Evolutionary conservation across 1,140 invertebrate species (phyloP), one percentile per base, ranked within the genome.

Genomic region (Orussus abietinus): DNA sequence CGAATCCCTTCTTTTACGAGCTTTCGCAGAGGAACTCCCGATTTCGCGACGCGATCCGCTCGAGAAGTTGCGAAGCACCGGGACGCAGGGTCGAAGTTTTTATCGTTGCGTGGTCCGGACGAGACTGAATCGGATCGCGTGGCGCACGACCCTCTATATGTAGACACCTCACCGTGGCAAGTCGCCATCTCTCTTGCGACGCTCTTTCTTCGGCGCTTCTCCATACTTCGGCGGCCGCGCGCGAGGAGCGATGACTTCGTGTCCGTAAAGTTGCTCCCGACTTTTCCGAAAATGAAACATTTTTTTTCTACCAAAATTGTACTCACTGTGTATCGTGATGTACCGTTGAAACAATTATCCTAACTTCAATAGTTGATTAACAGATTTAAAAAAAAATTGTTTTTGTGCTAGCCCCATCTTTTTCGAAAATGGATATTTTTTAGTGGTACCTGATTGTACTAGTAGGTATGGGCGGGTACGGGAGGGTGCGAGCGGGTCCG

Each of bases 121-220:
- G 32, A 53, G 54, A 64, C 62, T 64, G 62, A 59, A 51, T 51
- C 52, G 50, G 33, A 42, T 55, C 43, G 39, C 47, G 38, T 45
- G 38, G 38, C 41, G 46, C 34, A 47, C 51, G 49, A 49, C 45
- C 62, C 49, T 55, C 55, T 64, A 63, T 64, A 64, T 63, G 56
- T 61, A 61, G 55, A 57, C 49, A 47, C 39, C 48, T 51, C 54
- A 51, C 48, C 58, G 6, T 25, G 22, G 6, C 22, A 25, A 25
- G 22, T n/a, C n/a, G n/a, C n/a, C n/a, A n/a, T n/a, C n/a, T n/a
- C n/a, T n/a, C n/a, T n/a, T n/a, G n/a, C n/a, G n/a, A n/a, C n/a
- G n/a, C n/a, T n/a, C n/a, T n/a, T n/a, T n/a, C n/a, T n/a, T n/a
- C n/a, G n/a, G n/a, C n/a, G n/a, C n/a, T n/a, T n/a, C n/a, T n/a